Conservation (phyloP, 2,888 invertebrate species). For the Cantharis flavilabris region DNA sequence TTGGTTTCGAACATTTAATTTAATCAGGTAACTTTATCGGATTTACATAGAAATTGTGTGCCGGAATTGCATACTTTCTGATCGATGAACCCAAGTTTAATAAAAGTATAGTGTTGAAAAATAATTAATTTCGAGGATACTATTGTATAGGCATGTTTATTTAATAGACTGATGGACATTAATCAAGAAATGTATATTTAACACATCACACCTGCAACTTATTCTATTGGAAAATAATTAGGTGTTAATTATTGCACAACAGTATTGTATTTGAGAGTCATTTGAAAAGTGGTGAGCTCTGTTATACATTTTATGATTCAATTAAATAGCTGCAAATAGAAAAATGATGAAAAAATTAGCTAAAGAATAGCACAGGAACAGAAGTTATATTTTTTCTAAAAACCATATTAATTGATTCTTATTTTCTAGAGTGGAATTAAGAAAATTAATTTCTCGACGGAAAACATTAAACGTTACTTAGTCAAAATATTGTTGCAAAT, state of each 20-base stretch:
- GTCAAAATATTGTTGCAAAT: not conserved
- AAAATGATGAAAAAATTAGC: not conserved
- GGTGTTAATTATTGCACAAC: not conserved
- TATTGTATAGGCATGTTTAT: not conserved
- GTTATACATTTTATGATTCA: not conserved
- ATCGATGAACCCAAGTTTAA: not conserved
- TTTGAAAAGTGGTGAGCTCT: not conserved
- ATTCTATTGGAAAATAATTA: not conserved
- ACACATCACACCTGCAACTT: not conserved
- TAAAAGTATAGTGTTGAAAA: not conserved
- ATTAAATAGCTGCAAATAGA: not conserved
- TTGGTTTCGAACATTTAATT: not conserved
- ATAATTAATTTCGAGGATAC: not conserved
- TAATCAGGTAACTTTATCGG: not conserved
- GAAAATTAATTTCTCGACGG: slow-evolving; percentile 5
- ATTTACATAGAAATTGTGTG: not conserved
- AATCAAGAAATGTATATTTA: not conserved
- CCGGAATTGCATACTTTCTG: not conserved
- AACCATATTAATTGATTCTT: not conserved
- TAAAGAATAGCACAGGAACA: not conserved
- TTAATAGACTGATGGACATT: not conserved
- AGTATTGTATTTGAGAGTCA: not conserved
- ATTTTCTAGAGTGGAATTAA: not conserved
- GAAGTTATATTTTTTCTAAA: not conserved
- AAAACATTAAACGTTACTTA: slow-evolving; percentile 4